These are phyloP conservation scores for Anadara kagoshimensis DNA, from an alignment of 1,140 invertebrate species.

Conservation along the genomic window DNA sequence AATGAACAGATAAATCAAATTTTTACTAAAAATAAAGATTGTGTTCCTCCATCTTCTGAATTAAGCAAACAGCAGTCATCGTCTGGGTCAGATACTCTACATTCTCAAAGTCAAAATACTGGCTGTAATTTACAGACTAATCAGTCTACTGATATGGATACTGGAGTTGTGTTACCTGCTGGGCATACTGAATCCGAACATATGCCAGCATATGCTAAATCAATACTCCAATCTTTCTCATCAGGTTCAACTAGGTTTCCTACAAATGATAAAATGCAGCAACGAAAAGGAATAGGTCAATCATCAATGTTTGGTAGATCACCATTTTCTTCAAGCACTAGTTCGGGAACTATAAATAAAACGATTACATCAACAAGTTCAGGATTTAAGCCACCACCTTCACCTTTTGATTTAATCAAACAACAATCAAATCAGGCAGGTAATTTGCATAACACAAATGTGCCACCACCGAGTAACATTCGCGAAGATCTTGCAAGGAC, in stretches of 20 bases:
- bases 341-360: background rate
- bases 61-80: too few species aligned
- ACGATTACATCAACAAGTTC: background rate
- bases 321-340: background rate
- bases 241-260: background rate
- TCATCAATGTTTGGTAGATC: background rate
- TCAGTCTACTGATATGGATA: too few species aligned
- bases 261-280: background rate
- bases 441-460: background rate
- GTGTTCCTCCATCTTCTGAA: too few species aligned
- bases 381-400: constrained; percentile 16
- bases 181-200: background rate
- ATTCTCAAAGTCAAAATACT: too few species aligned
- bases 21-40: too few species aligned
- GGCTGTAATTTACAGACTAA: too few species aligned
- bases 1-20: too few species aligned
- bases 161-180: background rate
- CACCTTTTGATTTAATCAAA: constrained; percentile 27
- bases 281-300: background rate
- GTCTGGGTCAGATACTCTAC: too few species aligned
- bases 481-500: background rate
- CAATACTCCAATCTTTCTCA: background rate
- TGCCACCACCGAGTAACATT: background rate
- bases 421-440: constrained; percentile 12
- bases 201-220: background rate